Evolutionary conservation across 2,888 invertebrate genomes (phyloP).

Genomic region (Cephus nigrinus): DNA sequence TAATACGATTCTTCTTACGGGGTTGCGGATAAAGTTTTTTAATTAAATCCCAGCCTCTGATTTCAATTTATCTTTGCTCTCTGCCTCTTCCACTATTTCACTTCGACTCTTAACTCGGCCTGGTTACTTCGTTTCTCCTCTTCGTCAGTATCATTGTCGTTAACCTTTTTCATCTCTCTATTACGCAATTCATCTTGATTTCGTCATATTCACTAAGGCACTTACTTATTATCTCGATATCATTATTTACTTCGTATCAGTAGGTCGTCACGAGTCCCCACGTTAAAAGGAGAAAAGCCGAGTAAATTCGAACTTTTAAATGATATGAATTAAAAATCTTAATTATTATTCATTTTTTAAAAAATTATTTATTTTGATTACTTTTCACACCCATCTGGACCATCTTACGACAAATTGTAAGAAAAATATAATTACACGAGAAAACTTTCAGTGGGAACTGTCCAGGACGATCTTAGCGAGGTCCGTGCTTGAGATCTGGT

Average conservation of each 20-base stretch:
- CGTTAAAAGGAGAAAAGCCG: not conserved
- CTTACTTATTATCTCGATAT: not conserved
- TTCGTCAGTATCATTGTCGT: not conserved
- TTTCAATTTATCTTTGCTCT: slow-evolving; percentile 59
- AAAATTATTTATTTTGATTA: not conserved
- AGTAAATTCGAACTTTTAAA: not conserved
- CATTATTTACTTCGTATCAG: not conserved
- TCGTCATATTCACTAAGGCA: not conserved
- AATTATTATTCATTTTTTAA: not conserved
- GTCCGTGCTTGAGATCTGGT: not conserved
- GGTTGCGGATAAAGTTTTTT: slow-evolving; percentile 51
- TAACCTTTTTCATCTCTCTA: not conserved
- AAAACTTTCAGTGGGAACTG: not conserved
- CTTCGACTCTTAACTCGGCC: not conserved
- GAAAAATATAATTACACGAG: not conserved
- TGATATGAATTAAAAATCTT: not conserved
- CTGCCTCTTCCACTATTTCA: slow-evolving; percentile 6
- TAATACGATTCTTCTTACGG: slow-evolving; percentile 10
- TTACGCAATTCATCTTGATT: not conserved
- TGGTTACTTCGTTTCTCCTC: not conserved
- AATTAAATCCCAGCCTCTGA: slow-evolving; percentile 59
- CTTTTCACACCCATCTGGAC: not conserved
- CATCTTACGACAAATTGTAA: not conserved
- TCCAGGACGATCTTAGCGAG: not conserved
- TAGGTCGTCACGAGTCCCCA: not conserved